Evolutionary conservation across 2,113 vertebrate genomes (phyloP), one percentile per base, ranked within the genome.

Genomic region (Tupaia tana): DNA sequence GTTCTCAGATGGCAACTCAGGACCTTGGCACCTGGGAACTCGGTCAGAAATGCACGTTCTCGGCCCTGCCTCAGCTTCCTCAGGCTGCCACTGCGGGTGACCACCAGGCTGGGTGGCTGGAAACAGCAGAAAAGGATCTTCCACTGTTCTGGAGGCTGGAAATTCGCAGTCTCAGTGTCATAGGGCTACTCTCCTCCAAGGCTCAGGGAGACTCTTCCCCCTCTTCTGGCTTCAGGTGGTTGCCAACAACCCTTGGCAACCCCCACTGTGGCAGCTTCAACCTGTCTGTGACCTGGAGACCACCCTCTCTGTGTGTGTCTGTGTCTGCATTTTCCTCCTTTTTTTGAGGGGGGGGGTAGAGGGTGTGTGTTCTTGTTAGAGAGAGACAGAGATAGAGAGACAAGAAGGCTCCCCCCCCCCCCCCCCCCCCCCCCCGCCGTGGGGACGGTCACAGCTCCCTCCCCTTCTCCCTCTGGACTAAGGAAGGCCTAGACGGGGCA

Each of bases 131-230:
- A n/a, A 29, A 3, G 52, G 7, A 18, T 34, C 27, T 24, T 24
- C 79, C n/a, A 16, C 1, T 7, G 81, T 11, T 58, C 3, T 2
- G 59, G 52, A 34, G 67, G 75, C n/a, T 75, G 2, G 52, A 66
- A 18, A 52, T 67, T n/a, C 7, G 20, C 13, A 16, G 13, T 64
- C 71, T 10, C 3, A 0, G 31, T 0, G n/a, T 25, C 20, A 12
- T 25, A 8, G 20, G 22, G 29, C 83, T 13, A 2, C 0, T 1
- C 0, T 67, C 52, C 64, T 22, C 43, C 1, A 56, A 58, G 10
- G 2, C n/a, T 34, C 24, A 2, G 6, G 12, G 14, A 15, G 66
- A 64, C 43, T 22, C 0, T 6, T 8, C 59, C 43, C 34, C 31
- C 25, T 66, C 52, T 15, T 16, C 71, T 9, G 6, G 90, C 52